Conservation (phyloP, 2,888 invertebrate species). For the Oligia fasciuncula region DNA sequence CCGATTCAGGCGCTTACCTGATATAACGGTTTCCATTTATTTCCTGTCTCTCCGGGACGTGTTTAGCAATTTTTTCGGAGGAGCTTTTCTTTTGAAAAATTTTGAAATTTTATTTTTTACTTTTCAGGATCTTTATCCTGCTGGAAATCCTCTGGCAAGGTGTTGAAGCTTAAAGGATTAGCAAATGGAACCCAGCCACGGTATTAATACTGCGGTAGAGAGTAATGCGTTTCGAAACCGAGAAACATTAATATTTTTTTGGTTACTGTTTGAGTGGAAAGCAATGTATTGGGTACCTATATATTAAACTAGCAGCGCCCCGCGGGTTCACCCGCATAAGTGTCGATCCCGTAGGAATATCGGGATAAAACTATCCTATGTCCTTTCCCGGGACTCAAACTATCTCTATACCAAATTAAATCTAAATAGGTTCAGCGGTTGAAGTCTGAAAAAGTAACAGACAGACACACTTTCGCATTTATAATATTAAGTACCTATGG, state of each 20-base stretch:
- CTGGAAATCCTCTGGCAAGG: constrained; percentile 40
- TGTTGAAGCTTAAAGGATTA: constrained; percentile 61
- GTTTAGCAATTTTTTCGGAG: constrained; percentile 69
- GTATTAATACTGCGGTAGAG: constrained; percentile 31
- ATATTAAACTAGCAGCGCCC: neutral
- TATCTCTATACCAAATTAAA: no score
- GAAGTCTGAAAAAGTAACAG: no score
- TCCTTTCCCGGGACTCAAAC: no score
- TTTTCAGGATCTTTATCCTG: constrained; percentile 46
- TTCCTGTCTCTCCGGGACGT: constrained; percentile 67
- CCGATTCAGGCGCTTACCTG: constrained; percentile 69
- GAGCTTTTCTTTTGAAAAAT: constrained; percentile 62
- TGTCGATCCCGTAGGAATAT: no score
- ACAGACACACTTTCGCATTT: no score
- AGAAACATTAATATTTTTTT: constrained; percentile 23
- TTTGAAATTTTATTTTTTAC: constrained; percentile 43
- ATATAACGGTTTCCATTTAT: constrained; percentile 72
- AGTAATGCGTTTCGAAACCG: constrained; percentile 26
- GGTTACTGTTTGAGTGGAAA: neutral
- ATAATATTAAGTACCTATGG: no score
- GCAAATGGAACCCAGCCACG: constrained; percentile 41
- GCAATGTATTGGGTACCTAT: neutral
- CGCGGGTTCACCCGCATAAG: no score
- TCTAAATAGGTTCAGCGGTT: no score
- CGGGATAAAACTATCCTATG: no score